Base-by-base conservation (phyloP, 2,888 invertebrate genomes). In the Halocaridina rubra region DNA sequence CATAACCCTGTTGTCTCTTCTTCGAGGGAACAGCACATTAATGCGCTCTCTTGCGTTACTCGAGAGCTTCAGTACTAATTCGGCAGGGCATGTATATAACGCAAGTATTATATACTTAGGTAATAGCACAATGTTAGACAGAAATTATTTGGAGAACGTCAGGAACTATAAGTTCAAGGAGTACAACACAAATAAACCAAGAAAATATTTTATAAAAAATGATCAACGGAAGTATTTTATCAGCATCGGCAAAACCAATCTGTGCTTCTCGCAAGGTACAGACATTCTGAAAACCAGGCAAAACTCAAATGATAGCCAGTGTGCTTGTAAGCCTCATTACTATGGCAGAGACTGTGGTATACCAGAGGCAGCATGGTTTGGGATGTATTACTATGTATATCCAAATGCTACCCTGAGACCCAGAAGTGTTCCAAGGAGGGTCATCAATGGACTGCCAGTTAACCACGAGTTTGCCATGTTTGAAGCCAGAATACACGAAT, bases 401-500 rank as follows among this genome's bases (percentile, higher is more conserved):
- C 77, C 79, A 13, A 24, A 74, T 59, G 89, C 92, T 27, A 90
- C 90, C 78, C 90, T 92, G 59, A 91, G 90, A 10, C 71, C 74
- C 16, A 59, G 88, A 8, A n/a, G 67, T 13, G 64, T 90, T 82
- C 91, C 92, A 61, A 90, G 93, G 79, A 91, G 93, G 80, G 91
- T 94, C 13, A 92, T 94, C 79, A 93, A 94, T 89, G 91, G 93
- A 78, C 92, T 94, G 84, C 91, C 91, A 88, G 90, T 93, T 85
- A 92, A 93, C 84, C 92, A 92, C 88, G 92, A 92, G 77, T 76
- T 86, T 29, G 88, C 88, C n/a, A 80, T 88, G 46, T 84, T 88
- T 19, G 94, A 94, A 89, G 92, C 94, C 75, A 92, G 93, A 89
- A 90, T 95, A 76, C 92, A 93, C 89, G 93, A 94, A 89, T 91